phyloP scores from a whole-genome alignment of 2,797 vertebrate species.

The Graptemys geographica region DNA sequence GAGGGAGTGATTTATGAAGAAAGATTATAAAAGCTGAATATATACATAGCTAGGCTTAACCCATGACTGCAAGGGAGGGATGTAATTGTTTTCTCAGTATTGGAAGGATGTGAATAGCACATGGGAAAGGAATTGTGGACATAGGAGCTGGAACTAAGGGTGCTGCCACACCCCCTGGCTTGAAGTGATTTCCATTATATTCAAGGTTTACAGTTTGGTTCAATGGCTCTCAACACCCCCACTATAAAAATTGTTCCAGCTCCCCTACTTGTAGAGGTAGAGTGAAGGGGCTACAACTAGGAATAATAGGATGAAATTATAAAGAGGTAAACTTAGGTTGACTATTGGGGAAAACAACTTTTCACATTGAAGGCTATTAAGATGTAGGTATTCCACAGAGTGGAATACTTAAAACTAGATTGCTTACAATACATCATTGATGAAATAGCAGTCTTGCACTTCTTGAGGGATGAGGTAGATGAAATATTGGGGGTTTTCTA shows the following conservation, averaged over 20 bases:
- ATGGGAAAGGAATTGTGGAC: not conserved
- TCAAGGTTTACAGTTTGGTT: no score
- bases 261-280: no score
- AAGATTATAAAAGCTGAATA: slow-evolving; percentile 8
- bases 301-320: slow-evolving; percentile 12
- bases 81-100: slow-evolving; percentile 30
- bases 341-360: not conserved
- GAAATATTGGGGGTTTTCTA: not conserved
- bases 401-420: not conserved
- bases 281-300: not conserved
- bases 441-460: not conserved
- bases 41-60: slow-evolving; percentile 12
- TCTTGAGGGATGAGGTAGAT: rapidly evolving
- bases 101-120: slow-evolving; percentile 32
- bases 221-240: no score
- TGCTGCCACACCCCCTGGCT: no score
- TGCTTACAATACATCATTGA: not conserved
- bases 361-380: not conserved
- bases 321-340: slow-evolving; percentile 32
- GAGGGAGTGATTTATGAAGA: not conserved
- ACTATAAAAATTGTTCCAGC: no score
- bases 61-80: slow-evolving; percentile 18
- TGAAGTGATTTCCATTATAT: no score
- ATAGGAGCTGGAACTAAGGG: no score
- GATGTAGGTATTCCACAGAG: not conserved